Evolutionary conservation across 2,113 vertebrate species (phyloP).

Genomic region (Coregonus clupeaformis): DNA sequence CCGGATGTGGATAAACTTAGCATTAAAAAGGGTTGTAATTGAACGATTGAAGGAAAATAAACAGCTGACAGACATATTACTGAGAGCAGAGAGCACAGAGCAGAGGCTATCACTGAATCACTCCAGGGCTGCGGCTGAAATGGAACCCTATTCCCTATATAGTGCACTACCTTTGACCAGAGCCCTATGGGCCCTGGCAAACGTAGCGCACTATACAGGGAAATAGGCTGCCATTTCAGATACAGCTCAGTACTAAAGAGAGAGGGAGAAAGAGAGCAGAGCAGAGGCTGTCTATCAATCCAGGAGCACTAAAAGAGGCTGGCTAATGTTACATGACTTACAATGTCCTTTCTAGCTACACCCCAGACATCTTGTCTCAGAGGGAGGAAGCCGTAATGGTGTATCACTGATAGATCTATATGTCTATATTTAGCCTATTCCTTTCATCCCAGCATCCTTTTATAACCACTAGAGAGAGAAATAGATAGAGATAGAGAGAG

Average conservation of each 20-base stretch:
- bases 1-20: slow-evolving; percentile 47
- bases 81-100: neutral
- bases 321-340: neutral
- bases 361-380: no score
- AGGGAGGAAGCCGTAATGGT: no score
- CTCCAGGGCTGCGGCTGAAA: neutral
- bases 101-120: neutral
- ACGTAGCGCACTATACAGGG: neutral
- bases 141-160: neutral
- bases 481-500: neutral
- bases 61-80: slow-evolving; percentile 6
- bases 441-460: no score
- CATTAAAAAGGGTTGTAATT: slow-evolving; percentile 25
- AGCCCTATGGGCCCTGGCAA: no score
- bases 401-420: no score
- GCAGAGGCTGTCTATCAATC: neutral
- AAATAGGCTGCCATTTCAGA: no score
- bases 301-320: neutral
- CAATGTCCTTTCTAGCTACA: neutral
- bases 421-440: no score
- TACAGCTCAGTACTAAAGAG: no score
- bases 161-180: no score
- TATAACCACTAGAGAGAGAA: neutral
- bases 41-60: slow-evolving; percentile 42
- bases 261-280: neutral